Base-by-base conservation (phyloP, 2,113 vertebrate genomes). In the Hirundichthys speculiger region DNA sequence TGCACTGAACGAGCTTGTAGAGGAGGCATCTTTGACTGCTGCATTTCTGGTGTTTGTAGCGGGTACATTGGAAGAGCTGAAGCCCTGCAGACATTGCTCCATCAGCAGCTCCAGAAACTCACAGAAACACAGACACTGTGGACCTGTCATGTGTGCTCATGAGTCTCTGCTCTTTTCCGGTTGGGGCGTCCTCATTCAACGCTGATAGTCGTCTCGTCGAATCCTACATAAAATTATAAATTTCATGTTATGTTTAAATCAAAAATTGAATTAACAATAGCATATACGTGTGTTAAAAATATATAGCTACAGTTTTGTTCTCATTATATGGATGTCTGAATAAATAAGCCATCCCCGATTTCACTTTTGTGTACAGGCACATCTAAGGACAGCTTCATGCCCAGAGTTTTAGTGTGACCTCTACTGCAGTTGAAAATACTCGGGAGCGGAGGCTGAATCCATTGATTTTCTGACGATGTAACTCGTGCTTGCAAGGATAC, bases 381-480 rank as follows among this genome's bases (percentile, higher is more conserved):
- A 64, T 65, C 1, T 2, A 20, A 4, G 4, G 77, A 13, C 80
- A 47, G 39, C 88, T 57, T 2, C 41, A 45, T 69, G 42, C 64
- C 27, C 62, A 69, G 74, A 83, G 64, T 79, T 87, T 84, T 59
- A 85, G 79, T 76, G 67, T 93, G 92, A 94, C 93, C 93, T 94
- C 92, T 93, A 93, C 80, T 88, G 89, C 92, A 78, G 85, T 89
- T 93, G 89, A 93, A 92, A 93, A 92, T 84, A 93, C 81, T 84
- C 62, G 69, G 48, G 16, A 85, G 69, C 70, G 73, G 86, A 88
- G 86, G 58, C 46, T 78, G 73, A 64, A 80, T 79, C 65, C 74
- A 77, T 84, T 82, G 81, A 79, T 66, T 78, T 66, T 39, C 54
- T 42, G 60, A 77, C 62, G 62, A 86, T 90, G 84, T 84, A 64